Evolutionary conservation across 1,140 invertebrate genomes (phyloP).

Genomic region (Sitobion miscanthi): DNA sequence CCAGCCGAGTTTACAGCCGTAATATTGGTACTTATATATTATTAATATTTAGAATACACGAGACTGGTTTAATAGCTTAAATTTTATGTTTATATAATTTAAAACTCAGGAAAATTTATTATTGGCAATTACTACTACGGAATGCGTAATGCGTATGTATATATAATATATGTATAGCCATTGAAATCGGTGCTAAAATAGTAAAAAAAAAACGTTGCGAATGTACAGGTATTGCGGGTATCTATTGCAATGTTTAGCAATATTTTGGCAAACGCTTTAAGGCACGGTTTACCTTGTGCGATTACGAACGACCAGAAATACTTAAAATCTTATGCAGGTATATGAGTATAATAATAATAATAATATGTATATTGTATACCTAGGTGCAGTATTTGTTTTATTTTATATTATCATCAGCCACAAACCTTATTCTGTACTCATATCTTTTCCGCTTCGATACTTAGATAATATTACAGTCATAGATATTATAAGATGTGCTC

Average conservation of each 20-base stretch:
- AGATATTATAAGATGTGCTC: not conserved
- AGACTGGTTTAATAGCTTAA: not conserved
- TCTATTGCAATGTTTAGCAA: not conserved
- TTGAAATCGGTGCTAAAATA: not conserved
- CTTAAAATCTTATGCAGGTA: not conserved
- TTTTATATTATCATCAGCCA: not conserved
- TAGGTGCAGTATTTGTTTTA: not conserved
- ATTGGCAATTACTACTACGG: not conserved
- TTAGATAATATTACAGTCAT: not conserved
- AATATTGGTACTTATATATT: not conserved
- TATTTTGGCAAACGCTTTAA: not conserved
- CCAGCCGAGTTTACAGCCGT: not conserved
- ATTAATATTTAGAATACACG: not conserved
- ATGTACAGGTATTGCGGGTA: not conserved
- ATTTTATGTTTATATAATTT: constrained; percentile 10
- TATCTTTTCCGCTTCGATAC: not conserved
- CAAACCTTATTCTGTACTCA: not conserved
- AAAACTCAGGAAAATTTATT: not conserved
- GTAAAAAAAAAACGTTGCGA: not conserved
- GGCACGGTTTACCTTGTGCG: not conserved
- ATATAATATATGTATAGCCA: not conserved
- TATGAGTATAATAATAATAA: not conserved
- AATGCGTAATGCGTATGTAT: not conserved
- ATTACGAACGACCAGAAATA: not conserved
- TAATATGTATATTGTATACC: not conserved